Conservation (phyloP, 2,113 vertebrate genomes). For the Salvelinus namaycush region DNA sequence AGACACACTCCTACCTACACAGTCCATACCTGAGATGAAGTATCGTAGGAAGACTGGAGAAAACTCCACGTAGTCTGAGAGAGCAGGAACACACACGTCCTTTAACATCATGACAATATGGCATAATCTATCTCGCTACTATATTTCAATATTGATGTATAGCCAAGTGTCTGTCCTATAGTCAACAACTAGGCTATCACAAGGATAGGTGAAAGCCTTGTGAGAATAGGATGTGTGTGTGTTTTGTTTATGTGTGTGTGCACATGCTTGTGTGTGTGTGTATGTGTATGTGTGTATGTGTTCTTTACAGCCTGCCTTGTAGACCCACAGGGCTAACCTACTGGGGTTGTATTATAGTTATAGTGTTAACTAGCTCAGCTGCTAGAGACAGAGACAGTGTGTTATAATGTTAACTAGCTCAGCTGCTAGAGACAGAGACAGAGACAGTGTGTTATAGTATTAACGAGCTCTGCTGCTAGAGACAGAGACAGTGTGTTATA, state of each 20-base stretch:
- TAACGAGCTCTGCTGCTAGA: too few relatives aligned
- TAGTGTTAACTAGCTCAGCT: too few relatives aligned
- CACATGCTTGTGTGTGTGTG: conserved; percentile 1
- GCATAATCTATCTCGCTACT: too few relatives aligned
- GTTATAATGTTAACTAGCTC: too few relatives aligned
- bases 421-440: too few relatives aligned
- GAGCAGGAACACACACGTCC: conserved; percentile 38
- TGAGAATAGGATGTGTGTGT: background rate
- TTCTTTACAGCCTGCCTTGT: conserved; percentile 1
- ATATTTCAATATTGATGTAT: too few relatives aligned
- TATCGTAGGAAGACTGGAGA: conserved; percentile 70
- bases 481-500: too few relatives aligned
- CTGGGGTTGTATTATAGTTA: background rate
- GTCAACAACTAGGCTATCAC: background rate
- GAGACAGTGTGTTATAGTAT: too few relatives aligned
- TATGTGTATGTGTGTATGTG: background rate
- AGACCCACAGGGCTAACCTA: background rate
- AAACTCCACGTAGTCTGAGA: conserved; percentile 71
- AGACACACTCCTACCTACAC: background rate
- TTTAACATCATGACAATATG: background rate
- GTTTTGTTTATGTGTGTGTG: background rate
- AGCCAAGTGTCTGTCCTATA: background rate
- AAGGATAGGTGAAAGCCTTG: background rate
- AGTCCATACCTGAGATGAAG: conserved; percentile 70
- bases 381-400: too few relatives aligned